Evolutionary conservation across 53 echinoderm and acorn worm species (phyloP), one percentile per base, ranked within the genome.

Genomic region (Hippasteria phrygiana): DNA sequence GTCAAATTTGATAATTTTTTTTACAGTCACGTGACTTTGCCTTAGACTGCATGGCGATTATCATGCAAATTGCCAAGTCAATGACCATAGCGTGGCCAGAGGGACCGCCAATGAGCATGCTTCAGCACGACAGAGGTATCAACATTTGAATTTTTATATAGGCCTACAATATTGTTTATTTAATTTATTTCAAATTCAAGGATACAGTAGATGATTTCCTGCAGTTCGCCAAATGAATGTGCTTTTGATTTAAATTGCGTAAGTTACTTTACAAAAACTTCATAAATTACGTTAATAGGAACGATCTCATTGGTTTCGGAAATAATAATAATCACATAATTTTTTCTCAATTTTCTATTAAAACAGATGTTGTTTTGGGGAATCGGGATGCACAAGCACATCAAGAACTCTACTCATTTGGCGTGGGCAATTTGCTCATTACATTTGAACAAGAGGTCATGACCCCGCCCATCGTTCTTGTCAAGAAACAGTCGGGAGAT

Each of bases 81-180:
- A 39, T 73, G 22, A 43, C 42, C 7, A 43, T 22, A 43, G 73
- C 73, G 24, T 42, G 26, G 73, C 73, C 73, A 42, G 43, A 41
- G 40, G 73, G 73, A 73, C 22, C 41, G 11, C 26, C 40, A 42
- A 22, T 73, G 73, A 41, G 43, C 73, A 73, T 73, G 73, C 73
- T 16, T 43, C 40, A 42, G 32, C 9, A 73, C 11, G 73, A 73
- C 43, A 42, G 18, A n/a, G 73, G 73, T 70, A 63, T 63, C 64
- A 4, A 31, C 64, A 63, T 1, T 28, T 31, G 11, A 3, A 4
- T 27, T 7, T 63, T n/a, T 27, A 48, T 48, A 48, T n/a, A n/a
- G 16, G 51, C 9, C 16, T 20, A 3, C 51, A 51, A 17, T 17
- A 14, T 8, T 51, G 20, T 8, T 14, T 20, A 0, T 51, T 51